phyloP scores from a whole-genome alignment of 2,113 vertebrate genomes.

The Marmota flaviventris region DNA sequence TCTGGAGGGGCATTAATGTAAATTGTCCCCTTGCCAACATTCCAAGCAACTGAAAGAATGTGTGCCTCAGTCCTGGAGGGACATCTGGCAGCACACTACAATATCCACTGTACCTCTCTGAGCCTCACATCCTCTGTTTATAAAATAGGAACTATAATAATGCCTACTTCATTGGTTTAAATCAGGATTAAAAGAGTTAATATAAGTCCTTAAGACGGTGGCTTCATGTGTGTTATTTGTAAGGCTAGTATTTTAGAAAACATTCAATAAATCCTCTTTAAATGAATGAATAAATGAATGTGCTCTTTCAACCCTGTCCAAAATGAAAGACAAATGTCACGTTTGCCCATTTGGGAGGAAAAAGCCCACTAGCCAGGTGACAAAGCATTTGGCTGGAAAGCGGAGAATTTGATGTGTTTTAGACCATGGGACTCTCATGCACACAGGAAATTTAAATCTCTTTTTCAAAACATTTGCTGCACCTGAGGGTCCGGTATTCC shows the following conservation, averaged over 20 bases:
- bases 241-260: slow-evolving; percentile 45
- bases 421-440: neutral
- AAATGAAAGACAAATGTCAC: slow-evolving; percentile 62
- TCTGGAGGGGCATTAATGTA: neutral
- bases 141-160: neutral
- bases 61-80: neutral
- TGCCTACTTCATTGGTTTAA: neutral
- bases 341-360: slow-evolving; percentile 43
- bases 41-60: neutral
- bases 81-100: neutral
- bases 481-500: slow-evolving; percentile 50
- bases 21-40: neutral
- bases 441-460: slow-evolving; percentile 59
- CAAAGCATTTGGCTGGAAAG: slow-evolving; percentile 53
- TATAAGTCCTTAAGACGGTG: slow-evolving; percentile 17
- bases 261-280: slow-evolving; percentile 48
- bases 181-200: neutral
- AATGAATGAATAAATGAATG: slow-evolving; percentile 54
- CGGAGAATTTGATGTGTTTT: slow-evolving; percentile 9
- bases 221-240: neutral
- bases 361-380: slow-evolving; percentile 46
- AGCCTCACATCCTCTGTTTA: slow-evolving; percentile 8
- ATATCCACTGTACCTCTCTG: neutral
- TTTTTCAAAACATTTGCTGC: slow-evolving; percentile 43
- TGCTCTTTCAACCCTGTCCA: slow-evolving; percentile 34